Evolutionary conservation across 2,113 vertebrate species (phyloP).

Genomic region (Platichthys stellatus): DNA sequence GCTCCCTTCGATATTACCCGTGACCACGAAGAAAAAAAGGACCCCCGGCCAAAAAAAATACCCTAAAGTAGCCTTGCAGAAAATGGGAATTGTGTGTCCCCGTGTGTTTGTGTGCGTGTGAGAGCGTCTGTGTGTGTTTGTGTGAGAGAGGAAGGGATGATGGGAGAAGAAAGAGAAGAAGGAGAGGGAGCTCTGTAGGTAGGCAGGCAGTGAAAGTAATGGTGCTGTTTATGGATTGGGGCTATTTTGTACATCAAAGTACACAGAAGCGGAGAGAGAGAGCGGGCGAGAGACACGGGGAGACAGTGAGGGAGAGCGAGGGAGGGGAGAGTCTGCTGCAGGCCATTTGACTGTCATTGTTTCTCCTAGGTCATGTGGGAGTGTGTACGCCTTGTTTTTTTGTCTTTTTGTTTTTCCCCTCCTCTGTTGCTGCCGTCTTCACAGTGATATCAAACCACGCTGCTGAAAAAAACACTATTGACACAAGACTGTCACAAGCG

Average conservation of each 20-base stretch:
- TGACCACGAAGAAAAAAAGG: slow-evolving; percentile 41
- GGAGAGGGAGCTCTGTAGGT: slow-evolving; percentile 55
- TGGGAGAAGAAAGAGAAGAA: slow-evolving; percentile 49
- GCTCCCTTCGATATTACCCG: slow-evolving; percentile 56
- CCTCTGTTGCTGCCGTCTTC: slow-evolving; percentile 61
- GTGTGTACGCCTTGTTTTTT: slow-evolving; percentile 68
- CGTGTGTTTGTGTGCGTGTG: background rate
- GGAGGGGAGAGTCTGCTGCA: slow-evolving; percentile 66
- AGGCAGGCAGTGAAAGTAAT: slow-evolving; percentile 76
- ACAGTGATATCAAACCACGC: slow-evolving; percentile 67
- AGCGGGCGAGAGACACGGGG: slow-evolving; percentile 38
- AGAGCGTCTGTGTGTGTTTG: background rate
- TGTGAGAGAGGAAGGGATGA: slow-evolving; percentile 26
- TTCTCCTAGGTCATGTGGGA: slow-evolving; percentile 77
- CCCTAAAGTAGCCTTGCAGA: slow-evolving; percentile 59
- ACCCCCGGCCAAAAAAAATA: slow-evolving; percentile 53
- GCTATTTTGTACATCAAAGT: slow-evolving; percentile 83
- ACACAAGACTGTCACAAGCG: slow-evolving; percentile 73
- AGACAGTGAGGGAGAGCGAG: slow-evolving; percentile 28
- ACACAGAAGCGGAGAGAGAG: slow-evolving; percentile 63
- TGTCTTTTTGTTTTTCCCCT: slow-evolving; percentile 61
- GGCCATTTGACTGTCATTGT: slow-evolving; percentile 80
- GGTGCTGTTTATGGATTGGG: slow-evolving; percentile 77
- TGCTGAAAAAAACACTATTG: slow-evolving; percentile 70
- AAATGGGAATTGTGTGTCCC: slow-evolving; percentile 30